These are phyloP conservation scores for Drosophila yooni DNA, from an alignment of 2,888 invertebrate species.

Conservation along the genomic window DNA sequence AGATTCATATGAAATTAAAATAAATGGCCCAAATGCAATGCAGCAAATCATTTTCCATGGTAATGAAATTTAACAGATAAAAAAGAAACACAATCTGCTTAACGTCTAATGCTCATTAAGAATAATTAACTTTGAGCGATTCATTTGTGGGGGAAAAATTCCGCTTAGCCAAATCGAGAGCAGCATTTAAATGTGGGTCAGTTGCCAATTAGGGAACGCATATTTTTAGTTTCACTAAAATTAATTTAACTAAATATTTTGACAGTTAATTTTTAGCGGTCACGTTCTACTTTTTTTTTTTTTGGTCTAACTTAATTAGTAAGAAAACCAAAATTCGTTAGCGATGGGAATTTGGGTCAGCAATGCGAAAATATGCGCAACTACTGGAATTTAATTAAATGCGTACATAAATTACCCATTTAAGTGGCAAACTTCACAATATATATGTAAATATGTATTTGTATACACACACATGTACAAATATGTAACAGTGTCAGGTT, in stretches of 20 bases:
- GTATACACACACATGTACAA: slow-evolving; percentile 3
- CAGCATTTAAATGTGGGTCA: neutral
- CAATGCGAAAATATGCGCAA: slow-evolving; percentile 51
- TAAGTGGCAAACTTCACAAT: slow-evolving; percentile 60
- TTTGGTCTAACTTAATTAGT: slow-evolving; percentile 58
- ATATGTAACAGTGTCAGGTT: slow-evolving; percentile 15
- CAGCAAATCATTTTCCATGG: neutral
- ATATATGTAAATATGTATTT: neutral
- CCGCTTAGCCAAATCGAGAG: neutral
- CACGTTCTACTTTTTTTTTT: neutral
- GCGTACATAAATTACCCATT: slow-evolving; percentile 74
- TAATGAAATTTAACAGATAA: neutral
- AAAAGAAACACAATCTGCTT: slow-evolving; percentile 38
- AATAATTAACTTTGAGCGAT: slow-evolving; percentile 61
- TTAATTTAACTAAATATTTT: slow-evolving; percentile 52
- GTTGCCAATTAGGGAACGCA: slow-evolving; percentile 34
- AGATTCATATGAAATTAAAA: neutral
- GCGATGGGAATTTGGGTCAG: slow-evolving; percentile 60
- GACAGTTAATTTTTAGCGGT: slow-evolving; percentile 55
- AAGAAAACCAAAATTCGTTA: slow-evolving; percentile 31
- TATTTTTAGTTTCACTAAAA: slow-evolving; percentile 37
- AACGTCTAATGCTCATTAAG: slow-evolving; percentile 48
- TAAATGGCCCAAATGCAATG: neutral
- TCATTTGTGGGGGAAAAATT: neutral
- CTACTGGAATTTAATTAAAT: slow-evolving; percentile 80